Evolutionary conservation across 2,888 invertebrate genomes (phyloP).

Genomic region (Drosophila seclusa): DNA sequence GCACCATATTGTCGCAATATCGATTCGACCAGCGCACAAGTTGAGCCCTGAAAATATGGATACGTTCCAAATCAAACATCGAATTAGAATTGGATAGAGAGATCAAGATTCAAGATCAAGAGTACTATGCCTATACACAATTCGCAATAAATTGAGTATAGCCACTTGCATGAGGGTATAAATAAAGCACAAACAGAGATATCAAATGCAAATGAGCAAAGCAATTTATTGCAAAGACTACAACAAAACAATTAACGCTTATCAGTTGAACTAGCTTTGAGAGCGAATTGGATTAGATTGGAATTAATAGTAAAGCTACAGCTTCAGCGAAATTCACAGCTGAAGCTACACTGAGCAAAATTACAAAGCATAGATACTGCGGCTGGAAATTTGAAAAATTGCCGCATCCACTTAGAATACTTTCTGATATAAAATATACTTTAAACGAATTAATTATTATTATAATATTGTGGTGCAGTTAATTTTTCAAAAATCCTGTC

Average conservation of each 20-base stretch:
- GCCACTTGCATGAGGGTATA: neutral
- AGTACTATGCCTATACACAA: neutral
- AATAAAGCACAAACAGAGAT: constrained; percentile 2
- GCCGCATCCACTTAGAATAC: neutral
- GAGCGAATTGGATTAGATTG: constrained; percentile 11
- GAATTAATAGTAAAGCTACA: neutral
- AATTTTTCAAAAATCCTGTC: neutral
- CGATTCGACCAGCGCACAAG: constrained; percentile 96
- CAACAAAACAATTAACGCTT: constrained; percentile 17
- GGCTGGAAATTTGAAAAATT: neutral
- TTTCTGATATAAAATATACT: neutral
- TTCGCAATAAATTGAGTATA: neutral
- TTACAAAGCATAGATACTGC: neutral
- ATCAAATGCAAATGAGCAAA: constrained; percentile 10
- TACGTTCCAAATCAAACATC: neutral
- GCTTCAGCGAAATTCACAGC: neutral
- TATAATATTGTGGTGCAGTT: neutral
- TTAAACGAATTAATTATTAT: neutral
- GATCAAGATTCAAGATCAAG: neutral
- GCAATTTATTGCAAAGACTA: neutral
- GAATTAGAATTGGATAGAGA: neutral
- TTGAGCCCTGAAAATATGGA: constrained; percentile 90
- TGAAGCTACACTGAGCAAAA: constrained; percentile 1
- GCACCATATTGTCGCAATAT: constrained; percentile 93
- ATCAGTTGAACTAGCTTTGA: constrained; percentile 24